Evolutionary conservation across 2,888 invertebrate genomes (phyloP).

Genomic region (Lasioglossum calceatum): DNA sequence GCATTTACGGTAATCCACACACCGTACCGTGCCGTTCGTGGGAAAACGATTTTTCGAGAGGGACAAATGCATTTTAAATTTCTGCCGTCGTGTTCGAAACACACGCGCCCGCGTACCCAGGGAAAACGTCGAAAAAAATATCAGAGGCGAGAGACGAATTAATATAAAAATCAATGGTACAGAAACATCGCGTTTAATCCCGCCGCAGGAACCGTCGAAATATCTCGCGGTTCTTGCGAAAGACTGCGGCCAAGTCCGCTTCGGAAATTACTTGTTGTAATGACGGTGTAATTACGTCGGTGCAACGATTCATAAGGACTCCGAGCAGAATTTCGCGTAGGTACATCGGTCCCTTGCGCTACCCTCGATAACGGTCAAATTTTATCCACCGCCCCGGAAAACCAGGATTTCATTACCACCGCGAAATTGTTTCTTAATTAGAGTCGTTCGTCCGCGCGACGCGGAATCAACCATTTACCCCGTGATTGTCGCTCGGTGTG

Average conservation of each 20-base stretch:
- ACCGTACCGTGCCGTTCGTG: conserved; percentile 14
- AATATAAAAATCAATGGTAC: conserved; percentile 46
- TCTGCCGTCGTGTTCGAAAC: conserved; percentile 10
- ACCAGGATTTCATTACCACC: conserved; percentile 27
- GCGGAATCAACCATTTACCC: conserved; percentile 15
- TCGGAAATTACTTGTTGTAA: conserved; percentile 42
- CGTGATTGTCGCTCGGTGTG: neutral
- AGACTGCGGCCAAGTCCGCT: neutral
- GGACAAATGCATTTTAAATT: conserved; percentile 57
- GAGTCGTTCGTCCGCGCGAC: conserved; percentile 22
- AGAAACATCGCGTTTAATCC: conserved; percentile 43
- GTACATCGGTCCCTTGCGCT: neutral
- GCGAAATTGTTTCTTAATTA: conserved; percentile 44
- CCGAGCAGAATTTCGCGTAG: conserved; percentile 32
- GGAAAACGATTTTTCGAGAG: conserved; percentile 47
- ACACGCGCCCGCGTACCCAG: neutral
- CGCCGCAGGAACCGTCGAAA: neutral
- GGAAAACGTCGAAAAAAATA: neutral
- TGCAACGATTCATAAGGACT: conserved; percentile 37
- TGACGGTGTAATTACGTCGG: conserved; percentile 45
- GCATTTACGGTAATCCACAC: conserved; percentile 56
- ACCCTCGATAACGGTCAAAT: conserved; percentile 45
- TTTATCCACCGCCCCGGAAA: conserved; percentile 26
- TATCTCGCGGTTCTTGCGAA: neutral
- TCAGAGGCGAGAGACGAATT: neutral